Conservation (phyloP, 2,888 invertebrate species). For the Nemotelus pantherinus region DNA sequence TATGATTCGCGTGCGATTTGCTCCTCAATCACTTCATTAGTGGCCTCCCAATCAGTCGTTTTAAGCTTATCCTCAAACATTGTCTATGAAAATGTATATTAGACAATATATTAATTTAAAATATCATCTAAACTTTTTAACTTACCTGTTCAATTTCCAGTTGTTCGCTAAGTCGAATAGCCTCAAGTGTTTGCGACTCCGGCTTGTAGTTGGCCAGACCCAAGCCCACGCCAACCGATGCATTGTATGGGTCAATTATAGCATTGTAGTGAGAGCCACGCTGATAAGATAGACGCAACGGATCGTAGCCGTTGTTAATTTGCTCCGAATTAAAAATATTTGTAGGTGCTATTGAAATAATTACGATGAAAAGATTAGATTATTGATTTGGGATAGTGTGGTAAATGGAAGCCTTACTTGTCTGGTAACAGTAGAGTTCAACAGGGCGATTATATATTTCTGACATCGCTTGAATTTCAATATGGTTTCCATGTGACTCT, state of each 20-base stretch:
- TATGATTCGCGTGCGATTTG: conserved; percentile 88
- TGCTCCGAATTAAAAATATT: conserved; percentile 85
- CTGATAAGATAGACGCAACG: conserved; percentile 87
- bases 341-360: conserved; percentile 74
- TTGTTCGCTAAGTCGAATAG: conserved; percentile 80
- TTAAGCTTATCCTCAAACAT: conserved; percentile 91
- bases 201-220: conserved; percentile 84
- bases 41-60: conserved; percentile 92
- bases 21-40: conserved; percentile 89
- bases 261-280: conserved; percentile 89
- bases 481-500: conserved; percentile 87
- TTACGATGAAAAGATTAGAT: conserved; percentile 18
- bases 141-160: conserved; percentile 80
- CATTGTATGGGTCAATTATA: conserved; percentile 84
- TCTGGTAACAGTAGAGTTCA: conserved; percentile 74
- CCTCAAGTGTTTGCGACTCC: conserved; percentile 77
- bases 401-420: conserved; percentile 56
- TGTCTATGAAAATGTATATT: conserved; percentile 66
- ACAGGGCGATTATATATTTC: conserved; percentile 89
- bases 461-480: conserved; percentile 90
- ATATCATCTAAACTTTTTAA: neutral
- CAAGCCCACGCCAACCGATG: conserved; percentile 83
- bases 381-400: neutral
- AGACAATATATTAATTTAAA: conserved; percentile 38
- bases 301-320: conserved; percentile 76